Base-by-base conservation (phyloP, 1,140 invertebrate genomes). In the Physella acuta region DNA sequence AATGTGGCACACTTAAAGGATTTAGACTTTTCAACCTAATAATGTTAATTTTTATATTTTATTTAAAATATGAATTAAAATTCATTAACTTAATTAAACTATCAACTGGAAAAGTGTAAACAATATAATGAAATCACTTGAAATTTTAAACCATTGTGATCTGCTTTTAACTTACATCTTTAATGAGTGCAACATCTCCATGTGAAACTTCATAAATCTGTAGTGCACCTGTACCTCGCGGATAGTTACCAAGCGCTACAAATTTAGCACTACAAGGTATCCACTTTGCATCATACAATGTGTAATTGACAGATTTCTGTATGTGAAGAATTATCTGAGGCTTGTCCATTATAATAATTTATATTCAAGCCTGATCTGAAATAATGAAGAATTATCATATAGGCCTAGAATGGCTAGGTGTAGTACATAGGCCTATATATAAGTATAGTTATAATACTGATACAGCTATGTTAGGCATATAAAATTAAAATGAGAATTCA, bases 1-100 rank as follows among this genome's bases (percentile, higher is more conserved):
- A 98, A 97, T 14, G 93, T 95, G 28, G 92, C 92, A 86, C 94
- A 97, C 87, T 96, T 97, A 69, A 97, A 91, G n/a, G 93, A 88
- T 75, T 90, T 90, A 53, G 91, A 88, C 76, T 92, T 91, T 75
- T 92, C 91, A 72, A 91, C 89, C 84, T n/a, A n/a, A n/a, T n/a
- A n/a, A n/a, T n/a, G n/a, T n/a, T n/a, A n/a, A n/a, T n/a, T n/a
- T n/a, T n/a, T n/a, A n/a, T n/a, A n/a, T n/a, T n/a, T n/a, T n/a
- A n/a, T n/a, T n/a, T n/a, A n/a, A n/a, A n/a, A n/a, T n/a, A n/a
- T n/a, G n/a, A n/a, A n/a, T n/a, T n/a, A n/a, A n/a, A n/a, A n/a
- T n/a, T n/a, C n/a, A n/a, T n/a, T n/a, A n/a, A n/a, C n/a, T n/a
- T n/a, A n/a, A n/a, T n/a, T n/a, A n/a, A n/a, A n/a, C n/a, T n/a